Percentiles rank a stretch among this genome's conserved stretches.
Evolutionary conservation across 2,888 invertebrate species (phyloP).

Genomic region (Tetragonisca angustula): DNA sequence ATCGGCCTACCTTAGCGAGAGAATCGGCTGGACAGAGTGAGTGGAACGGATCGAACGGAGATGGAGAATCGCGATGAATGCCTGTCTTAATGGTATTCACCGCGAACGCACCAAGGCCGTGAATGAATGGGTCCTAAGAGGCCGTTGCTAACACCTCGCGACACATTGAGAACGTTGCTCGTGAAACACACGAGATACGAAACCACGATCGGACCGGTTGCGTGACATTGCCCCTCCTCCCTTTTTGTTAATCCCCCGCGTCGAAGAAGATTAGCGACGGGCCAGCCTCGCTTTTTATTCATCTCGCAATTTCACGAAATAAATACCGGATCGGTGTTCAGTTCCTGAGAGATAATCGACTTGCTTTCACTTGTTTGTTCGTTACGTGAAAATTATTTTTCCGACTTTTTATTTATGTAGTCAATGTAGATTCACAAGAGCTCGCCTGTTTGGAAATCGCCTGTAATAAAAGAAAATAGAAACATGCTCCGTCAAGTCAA

Average conservation of each 20-base stretch:
- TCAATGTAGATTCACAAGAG: too few relatives aligned
- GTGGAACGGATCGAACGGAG: background rate
- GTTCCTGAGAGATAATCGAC: too few relatives aligned
- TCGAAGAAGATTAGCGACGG: background rate
- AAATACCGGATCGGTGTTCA: too few relatives aligned
- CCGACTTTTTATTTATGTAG: too few relatives aligned
- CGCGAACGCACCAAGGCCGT: slow-evolving; percentile 41
- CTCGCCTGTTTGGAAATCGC: too few relatives aligned
- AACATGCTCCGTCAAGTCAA: too few relatives aligned
- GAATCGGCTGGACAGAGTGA: background rate
- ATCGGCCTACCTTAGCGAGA: background rate
- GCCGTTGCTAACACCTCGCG: slow-evolving; percentile 45
- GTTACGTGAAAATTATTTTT: too few relatives aligned
- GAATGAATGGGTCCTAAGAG: slow-evolving; percentile 62
- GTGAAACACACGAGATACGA: slow-evolving; percentile 17
- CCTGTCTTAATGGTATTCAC: slow-evolving; percentile 58
- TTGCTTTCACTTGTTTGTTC: too few relatives aligned
- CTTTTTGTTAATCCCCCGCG: background rate
- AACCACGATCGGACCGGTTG: slow-evolving; percentile 25
- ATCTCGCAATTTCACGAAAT: too few relatives aligned
- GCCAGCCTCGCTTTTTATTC: too few relatives aligned
- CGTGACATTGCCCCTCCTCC: background rate
- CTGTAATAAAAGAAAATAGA: too few relatives aligned
- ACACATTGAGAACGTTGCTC: slow-evolving; percentile 24
- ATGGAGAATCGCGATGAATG: slow-evolving; percentile 30